Evolutionary conservation across 2,797 vertebrate genomes (phyloP).

Genomic region (Fundulus diaphanus): DNA sequence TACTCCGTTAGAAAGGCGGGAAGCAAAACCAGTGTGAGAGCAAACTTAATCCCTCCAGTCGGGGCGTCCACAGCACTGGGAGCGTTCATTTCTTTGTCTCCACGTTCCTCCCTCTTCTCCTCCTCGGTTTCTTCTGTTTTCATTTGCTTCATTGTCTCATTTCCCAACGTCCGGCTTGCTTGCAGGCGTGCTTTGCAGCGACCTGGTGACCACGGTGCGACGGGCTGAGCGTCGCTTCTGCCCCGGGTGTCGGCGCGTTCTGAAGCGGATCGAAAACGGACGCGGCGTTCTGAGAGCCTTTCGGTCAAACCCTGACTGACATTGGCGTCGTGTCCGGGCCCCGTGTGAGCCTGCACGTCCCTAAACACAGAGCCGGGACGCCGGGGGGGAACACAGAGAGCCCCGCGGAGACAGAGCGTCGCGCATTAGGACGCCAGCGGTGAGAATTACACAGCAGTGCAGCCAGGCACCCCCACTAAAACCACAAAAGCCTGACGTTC

Average conservation of each 20-base stretch:
- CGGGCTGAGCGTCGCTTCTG: slow-evolving; percentile 34
- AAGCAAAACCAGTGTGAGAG: slow-evolving; percentile 8
- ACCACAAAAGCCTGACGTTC: slow-evolving; percentile 38
- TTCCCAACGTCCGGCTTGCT: slow-evolving; percentile 18
- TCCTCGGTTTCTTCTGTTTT: slow-evolving; percentile 27
- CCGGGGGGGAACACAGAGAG: slow-evolving; percentile 45
- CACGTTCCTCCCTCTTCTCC: slow-evolving; percentile 1
- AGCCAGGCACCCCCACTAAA: slow-evolving; percentile 8
- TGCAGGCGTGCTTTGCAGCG: slow-evolving; percentile 5
- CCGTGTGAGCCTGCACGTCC: slow-evolving; percentile 44
- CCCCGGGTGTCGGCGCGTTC: slow-evolving; percentile 24
- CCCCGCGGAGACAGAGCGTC: slow-evolving; percentile 30
- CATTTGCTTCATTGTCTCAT: slow-evolving; percentile 45
- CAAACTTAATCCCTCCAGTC: not conserved
- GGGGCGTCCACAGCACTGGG: not conserved
- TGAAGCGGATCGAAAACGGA: slow-evolving; percentile 47
- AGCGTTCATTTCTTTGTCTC: not conserved
- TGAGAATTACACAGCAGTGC: slow-evolving; percentile 20
- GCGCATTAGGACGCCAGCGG: slow-evolving; percentile 27
- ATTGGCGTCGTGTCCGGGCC: slow-evolving; percentile 62
- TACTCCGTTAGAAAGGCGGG: slow-evolving; percentile 7
- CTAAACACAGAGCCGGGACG: slow-evolving; percentile 43
- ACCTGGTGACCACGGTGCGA: slow-evolving; percentile 26
- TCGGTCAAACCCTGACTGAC: slow-evolving; percentile 37
- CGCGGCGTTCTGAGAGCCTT: slow-evolving; percentile 27